A percentile compares a stretch with the other conserved stretches of the same genome.
These are phyloP conservation scores for Aselliscus stoliczkanus DNA, from an alignment of 2,797 vertebrate genomes.

Conservation along the genomic window DNA sequence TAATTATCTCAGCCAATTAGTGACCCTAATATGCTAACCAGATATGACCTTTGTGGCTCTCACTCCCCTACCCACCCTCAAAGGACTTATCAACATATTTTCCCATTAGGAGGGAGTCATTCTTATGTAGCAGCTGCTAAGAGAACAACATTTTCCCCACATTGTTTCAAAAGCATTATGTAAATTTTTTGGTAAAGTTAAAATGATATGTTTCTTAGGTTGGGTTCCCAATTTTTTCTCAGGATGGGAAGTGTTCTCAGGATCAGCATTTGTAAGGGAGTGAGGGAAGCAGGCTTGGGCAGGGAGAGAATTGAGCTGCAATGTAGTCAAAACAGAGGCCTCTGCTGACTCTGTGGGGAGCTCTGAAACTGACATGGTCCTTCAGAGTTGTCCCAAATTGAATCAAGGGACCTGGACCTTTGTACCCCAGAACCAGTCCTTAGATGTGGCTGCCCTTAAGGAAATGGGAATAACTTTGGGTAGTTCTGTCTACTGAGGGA, in stretches of 20 bases:
- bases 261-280: background rate
- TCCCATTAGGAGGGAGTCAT: background rate
- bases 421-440: background rate
- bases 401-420: background rate
- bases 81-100: background rate
- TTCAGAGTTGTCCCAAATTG: background rate
- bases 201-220: background rate
- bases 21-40: constrained; percentile 5
- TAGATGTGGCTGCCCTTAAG: background rate
- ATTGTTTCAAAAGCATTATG: constrained; percentile 16
- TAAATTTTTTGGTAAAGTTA: background rate
- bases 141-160: background rate
- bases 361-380: background rate
- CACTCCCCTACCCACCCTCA: background rate
- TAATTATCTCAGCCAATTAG: background rate
- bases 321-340: background rate
- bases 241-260: background rate
- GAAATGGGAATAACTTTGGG: background rate
- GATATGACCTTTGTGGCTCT: background rate
- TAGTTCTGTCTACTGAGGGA: background rate
- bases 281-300: background rate
- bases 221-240: background rate
- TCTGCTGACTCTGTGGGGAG: background rate
- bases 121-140: background rate
- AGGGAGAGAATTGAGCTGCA: background rate